Evolutionary conservation across 2,113 vertebrate species (phyloP).

Genomic region (Zapus hudsonius): DNA sequence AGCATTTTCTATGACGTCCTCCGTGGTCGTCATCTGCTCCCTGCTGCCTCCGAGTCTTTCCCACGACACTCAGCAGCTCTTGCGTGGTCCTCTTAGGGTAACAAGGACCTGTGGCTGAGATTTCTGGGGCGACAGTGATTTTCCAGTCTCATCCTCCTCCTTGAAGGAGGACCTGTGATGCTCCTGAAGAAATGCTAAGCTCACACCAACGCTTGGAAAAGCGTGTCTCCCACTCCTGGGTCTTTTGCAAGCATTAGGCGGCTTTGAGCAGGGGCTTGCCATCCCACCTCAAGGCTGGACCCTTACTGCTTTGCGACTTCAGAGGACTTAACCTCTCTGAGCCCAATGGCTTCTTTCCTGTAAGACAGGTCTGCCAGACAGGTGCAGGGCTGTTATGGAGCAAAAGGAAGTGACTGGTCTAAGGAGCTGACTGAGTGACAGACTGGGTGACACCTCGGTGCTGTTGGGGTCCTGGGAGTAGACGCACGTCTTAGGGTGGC

Average conservation of each 20-base stretch:
- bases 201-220: neutral
- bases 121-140: neutral
- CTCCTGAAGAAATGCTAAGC: neutral
- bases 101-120: neutral
- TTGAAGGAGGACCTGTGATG: neutral
- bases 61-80: neutral
- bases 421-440: rapidly evolving
- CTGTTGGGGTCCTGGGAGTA: neutral
- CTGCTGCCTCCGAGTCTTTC: neutral
- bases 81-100: no score
- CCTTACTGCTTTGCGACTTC: neutral
- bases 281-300: neutral
- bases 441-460: rapidly evolving
- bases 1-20: neutral
- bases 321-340: neutral
- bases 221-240: rapidly evolving
- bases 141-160: neutral
- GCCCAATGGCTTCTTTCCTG: no score
- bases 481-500: neutral
- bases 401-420: neutral
- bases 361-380: neutral
- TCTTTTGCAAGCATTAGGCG: neutral
- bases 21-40: no score
- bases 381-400: neutral
- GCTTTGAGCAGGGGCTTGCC: neutral